phyloP scores from a whole-genome alignment of 2,113 vertebrate genomes.

The Stegastes partitus region DNA sequence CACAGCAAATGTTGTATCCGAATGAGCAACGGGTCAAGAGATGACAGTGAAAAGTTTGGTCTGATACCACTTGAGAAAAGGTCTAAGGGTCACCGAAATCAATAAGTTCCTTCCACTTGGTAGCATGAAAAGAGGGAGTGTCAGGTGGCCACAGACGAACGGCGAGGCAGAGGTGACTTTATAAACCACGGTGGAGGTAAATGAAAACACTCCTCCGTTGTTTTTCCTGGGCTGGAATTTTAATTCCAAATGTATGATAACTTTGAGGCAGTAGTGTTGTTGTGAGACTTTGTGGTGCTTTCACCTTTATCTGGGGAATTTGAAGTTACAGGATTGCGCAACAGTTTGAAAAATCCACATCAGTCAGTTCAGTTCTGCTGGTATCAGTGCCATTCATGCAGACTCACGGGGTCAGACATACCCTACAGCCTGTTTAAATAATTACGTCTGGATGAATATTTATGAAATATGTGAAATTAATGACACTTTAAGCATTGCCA shows the following conservation, averaged over 20 bases:
- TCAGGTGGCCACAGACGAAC: slow-evolving; percentile 24
- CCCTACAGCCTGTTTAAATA: too few species aligned
- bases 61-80: slow-evolving; percentile 17
- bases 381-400: too few species aligned
- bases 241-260: neutral
- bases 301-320: neutral
- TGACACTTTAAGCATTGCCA: too few species aligned
- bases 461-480: too few species aligned
- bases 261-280: neutral
- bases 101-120: slow-evolving; percentile 22
- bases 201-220: neutral
- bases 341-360: neutral
- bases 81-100: slow-evolving; percentile 39
- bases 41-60: slow-evolving; percentile 24
- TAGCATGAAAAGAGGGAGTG: neutral
- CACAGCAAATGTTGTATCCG: slow-evolving; percentile 6
- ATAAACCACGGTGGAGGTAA: slow-evolving; percentile 1
- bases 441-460: too few species aligned
- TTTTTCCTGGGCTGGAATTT: neutral
- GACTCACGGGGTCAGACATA: too few species aligned
- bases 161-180: neutral
- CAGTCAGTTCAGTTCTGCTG: too few species aligned
- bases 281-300: neutral
- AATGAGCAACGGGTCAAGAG: slow-evolving; percentile 14
- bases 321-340: neutral